Evolutionary conservation across 2,888 invertebrate species (phyloP), one percentile per base, ranked within the genome.

Genomic region (Tenthredo scrophulariae): DNA sequence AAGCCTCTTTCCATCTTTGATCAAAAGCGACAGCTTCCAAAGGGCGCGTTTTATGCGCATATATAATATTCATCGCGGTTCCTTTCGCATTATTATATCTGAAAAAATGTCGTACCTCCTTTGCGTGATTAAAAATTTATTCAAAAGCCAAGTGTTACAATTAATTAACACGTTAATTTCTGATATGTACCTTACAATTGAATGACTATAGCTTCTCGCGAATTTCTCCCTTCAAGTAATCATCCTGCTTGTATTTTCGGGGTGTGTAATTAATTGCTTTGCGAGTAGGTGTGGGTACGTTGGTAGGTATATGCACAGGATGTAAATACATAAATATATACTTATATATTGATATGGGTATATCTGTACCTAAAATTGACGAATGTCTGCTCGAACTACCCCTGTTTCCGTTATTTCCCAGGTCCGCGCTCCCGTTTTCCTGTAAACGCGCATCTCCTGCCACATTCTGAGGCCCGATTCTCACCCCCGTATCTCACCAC

Each of bases 381-480:
- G 72, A 74, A 74, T 43, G 6, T n/a, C 43, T 7, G 72, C 43
- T 74, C 40, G 72, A 77, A 77, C 77, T 77, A 77, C 50, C 77
- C 75, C 50, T 77, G 46, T 54, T 29, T 54, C 77, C 77, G 77
- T 77, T 77, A 54, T 54, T 77, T 50, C 77, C 26, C 77, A 29
- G 77, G 50, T 50, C 50, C 54, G 54, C 50, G 29, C 33, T 54
- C n/a, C 77, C 77, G 29, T 29, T 77, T 33, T 77, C 50, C 77
- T 33, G 29, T 13, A 29, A 54, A 77, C 77, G 77, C 77, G 77
- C 50, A 77, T 77, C 77, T 77, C 77, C 77, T 77, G 54, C 77
- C 33, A 54, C 33, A 50, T 50, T 54, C 77, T 33, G 77, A 54
- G 18, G 15, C 77, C 50, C 77, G 77, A 46, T 33, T 33, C 77